These are phyloP conservation scores for Caenorhabditis inopinata DNA, from an alignment of 1,140 invertebrate species.

Conservation along the genomic window DNA sequence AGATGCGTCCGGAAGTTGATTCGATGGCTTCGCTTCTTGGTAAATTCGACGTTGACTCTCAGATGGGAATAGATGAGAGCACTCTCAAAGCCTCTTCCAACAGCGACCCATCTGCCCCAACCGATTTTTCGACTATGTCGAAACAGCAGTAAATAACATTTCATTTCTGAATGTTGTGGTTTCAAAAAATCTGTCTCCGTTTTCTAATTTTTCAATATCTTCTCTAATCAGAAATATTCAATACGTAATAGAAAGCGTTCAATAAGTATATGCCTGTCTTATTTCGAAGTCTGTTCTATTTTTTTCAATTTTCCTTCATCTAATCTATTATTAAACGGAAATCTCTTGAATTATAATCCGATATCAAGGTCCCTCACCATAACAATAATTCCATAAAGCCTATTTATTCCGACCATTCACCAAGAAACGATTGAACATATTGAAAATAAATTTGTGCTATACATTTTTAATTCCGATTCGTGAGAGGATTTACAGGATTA, in stretches of 20 bases:
- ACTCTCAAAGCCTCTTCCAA: constrained; percentile 49
- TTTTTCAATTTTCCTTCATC: too few species aligned
- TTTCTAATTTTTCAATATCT: neutral
- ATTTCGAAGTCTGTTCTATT: constrained; percentile 8
- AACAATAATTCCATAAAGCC: neutral
- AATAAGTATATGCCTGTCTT: neutral
- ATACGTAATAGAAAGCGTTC: constrained; percentile 1
- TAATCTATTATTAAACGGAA: neutral
- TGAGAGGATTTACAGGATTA: neutral
- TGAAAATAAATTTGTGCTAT: constrained; percentile 34
- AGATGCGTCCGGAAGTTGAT: constrained; percentile 48
- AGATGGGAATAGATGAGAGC: constrained; percentile 50
- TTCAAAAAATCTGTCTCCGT: neutral
- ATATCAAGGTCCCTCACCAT: neutral
- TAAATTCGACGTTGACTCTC: constrained; percentile 54
- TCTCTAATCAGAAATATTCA: constrained; percentile 21
- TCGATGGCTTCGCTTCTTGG: constrained; percentile 54
- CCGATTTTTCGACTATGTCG: constrained; percentile 49
- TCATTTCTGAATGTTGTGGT: neutral
- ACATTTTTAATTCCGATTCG: neutral
- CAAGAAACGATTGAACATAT: constrained; percentile 5
- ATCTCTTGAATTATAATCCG: neutral
- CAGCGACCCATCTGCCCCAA: constrained; percentile 35
- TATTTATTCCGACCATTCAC: neutral
- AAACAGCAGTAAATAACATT: neutral